Evolutionary conservation across 2,888 invertebrate species (phyloP).

Genomic region (Phalangium opilio): DNA sequence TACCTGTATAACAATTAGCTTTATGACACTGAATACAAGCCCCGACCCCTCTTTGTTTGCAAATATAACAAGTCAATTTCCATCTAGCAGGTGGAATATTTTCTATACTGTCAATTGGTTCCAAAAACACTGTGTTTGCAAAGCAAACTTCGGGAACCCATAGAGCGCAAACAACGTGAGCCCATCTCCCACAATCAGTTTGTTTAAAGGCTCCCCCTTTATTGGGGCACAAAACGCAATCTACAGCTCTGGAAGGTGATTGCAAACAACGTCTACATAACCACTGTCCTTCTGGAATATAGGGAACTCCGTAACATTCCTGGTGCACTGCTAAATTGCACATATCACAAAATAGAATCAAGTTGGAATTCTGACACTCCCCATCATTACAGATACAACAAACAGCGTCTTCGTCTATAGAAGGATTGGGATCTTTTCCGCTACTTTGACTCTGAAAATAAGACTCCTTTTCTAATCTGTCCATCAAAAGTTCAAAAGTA

Average conservation of each 20-base stretch:
- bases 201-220: conserved; percentile 98
- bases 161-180: conserved; percentile 93
- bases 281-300: conserved; percentile 97
- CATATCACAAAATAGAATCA: conserved; percentile 98
- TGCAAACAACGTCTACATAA: conserved; percentile 87
- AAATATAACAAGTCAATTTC: conserved; percentile 93
- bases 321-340: conserved; percentile 98
- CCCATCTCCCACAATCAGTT: conserved; percentile 89
- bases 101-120: conserved; percentile 93
- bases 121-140: conserved; percentile 90
- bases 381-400: conserved; percentile 99
- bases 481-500: conserved; percentile 89
- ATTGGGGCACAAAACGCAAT: conserved; percentile 95
- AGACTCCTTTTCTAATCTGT: conserved; percentile 91
- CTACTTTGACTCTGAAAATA: conserved; percentile 57
- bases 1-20: conserved; percentile 71
- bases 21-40: conserved; percentile 98
- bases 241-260: conserved; percentile 86
- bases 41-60: conserved; percentile 78
- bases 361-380: conserved; percentile 96
- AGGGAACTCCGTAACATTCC: conserved; percentile 95
- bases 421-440: conserved; percentile 44
- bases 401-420: conserved; percentile 92
- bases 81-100: conserved; percentile 89
- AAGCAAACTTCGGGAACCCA: conserved; percentile 98